Evolutionary conservation across 2,113 vertebrate species (phyloP).

Genomic region (Antennarius striatus): DNA sequence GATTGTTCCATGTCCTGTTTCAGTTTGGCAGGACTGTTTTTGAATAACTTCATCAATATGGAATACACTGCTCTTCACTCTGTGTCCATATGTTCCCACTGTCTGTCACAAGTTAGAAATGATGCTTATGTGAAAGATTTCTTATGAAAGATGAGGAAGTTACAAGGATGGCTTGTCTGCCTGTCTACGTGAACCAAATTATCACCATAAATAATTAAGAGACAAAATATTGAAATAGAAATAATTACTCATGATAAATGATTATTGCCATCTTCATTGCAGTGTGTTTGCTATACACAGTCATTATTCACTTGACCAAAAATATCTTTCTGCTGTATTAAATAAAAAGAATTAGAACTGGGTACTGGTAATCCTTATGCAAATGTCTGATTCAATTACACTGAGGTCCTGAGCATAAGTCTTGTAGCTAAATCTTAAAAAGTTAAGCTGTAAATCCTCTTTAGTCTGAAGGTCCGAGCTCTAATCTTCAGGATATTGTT

Average conservation of each 20-base stretch:
- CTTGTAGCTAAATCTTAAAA: conserved; percentile 83
- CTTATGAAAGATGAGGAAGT: too few relatives aligned
- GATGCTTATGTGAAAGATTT: too few relatives aligned
- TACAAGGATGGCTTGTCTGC: too few relatives aligned
- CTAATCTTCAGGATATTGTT: conserved; percentile 81
- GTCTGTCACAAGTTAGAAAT: too few relatives aligned
- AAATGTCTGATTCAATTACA: conserved; percentile 83
- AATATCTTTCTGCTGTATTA: conserved; percentile 58
- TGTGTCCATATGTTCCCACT: too few relatives aligned
- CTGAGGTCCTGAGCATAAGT: conserved; percentile 78
- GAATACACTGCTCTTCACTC: too few relatives aligned
- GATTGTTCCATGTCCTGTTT: too few relatives aligned
- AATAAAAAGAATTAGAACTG: conserved; percentile 73
- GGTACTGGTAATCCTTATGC: conserved; percentile 75
- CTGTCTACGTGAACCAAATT: background rate
- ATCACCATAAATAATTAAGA: background rate
- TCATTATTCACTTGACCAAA: conserved; percentile 54
- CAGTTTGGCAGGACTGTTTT: too few relatives aligned
- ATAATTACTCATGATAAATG: background rate
- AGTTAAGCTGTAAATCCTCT: conserved; percentile 86
- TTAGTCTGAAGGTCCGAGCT: conserved; percentile 75
- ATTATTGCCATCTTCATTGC: background rate
- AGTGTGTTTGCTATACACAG: conserved; percentile 41
- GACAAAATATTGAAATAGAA: background rate
- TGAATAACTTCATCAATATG: too few relatives aligned